phyloP scores from a whole-genome alignment of 2,888 invertebrate genomes.

The Falcaria lacertinaria region DNA sequence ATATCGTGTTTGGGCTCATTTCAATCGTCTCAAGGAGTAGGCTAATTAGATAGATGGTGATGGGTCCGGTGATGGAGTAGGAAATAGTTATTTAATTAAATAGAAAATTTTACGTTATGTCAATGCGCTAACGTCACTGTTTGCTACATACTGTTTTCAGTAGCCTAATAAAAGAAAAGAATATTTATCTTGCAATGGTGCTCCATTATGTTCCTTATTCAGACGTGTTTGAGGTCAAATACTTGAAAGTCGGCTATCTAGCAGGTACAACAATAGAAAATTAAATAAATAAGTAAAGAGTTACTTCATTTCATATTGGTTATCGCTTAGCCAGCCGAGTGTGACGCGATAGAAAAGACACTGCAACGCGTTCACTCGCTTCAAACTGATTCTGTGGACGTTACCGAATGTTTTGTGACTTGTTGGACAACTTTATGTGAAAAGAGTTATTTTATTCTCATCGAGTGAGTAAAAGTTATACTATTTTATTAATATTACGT shows the following conservation, averaged over 20 bases:
- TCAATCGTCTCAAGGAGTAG: too few relatives aligned
- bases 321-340: conserved; percentile 10
- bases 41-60: too few relatives aligned
- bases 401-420: not conserved
- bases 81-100: too few relatives aligned
- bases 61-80: too few relatives aligned
- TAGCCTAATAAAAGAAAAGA: not conserved
- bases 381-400: not conserved
- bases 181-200: not conserved
- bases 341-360: conserved; percentile 21
- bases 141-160: not conserved
- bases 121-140: not conserved
- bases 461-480: not conserved
- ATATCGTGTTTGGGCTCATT: too few relatives aligned
- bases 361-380: conserved; percentile 2
- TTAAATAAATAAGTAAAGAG: not conserved
- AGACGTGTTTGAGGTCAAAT: not conserved
- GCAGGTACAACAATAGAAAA: not conserved
- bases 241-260: not conserved
- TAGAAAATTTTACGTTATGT: not conserved
- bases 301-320: conserved; percentile 16
- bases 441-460: not conserved
- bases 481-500: too few relatives aligned
- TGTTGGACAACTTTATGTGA: not conserved
- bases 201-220: not conserved